A percentile compares a stretch with the other conserved stretches of the same genome.
These are phyloP conservation scores for Brachionus manjavacas DNA, from an alignment of 1,140 invertebrate species.

Conservation along the genomic window DNA sequence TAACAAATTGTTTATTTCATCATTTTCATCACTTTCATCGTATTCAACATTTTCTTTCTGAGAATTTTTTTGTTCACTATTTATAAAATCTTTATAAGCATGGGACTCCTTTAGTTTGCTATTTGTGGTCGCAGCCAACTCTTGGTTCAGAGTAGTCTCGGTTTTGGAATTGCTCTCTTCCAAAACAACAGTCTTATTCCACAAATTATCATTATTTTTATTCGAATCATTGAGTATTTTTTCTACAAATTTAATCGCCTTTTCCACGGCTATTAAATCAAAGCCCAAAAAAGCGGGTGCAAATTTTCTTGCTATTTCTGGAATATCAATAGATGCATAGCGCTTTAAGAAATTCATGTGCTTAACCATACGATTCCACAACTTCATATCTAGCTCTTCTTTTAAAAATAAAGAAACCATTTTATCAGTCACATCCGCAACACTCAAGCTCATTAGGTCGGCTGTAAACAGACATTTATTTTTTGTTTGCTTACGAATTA, in stretches of 20 bases:
- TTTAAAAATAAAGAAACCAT: neutral
- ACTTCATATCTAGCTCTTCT: neutral
- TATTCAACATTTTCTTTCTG: neutral
- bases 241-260: slow-evolving; percentile 20
- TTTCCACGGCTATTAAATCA: neutral
- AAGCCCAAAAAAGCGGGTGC: neutral
- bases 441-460: slow-evolving; percentile 21
- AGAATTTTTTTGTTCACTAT: neutral
- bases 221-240: slow-evolving; percentile 6
- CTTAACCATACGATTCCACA: slow-evolving; percentile 18
- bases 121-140: neutral
- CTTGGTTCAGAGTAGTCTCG: slow-evolving; percentile 17
- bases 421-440: slow-evolving; percentile 14
- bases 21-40: slow-evolving; percentile 21
- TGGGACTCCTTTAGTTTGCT: slow-evolving; percentile 29
- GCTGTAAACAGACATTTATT: slow-evolving; percentile 47
- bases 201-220: neutral
- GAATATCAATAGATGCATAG: neutral
- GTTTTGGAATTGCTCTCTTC: neutral
- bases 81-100: slow-evolving; percentile 34
- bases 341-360: slow-evolving; percentile 7
- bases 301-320: neutral
- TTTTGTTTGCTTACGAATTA: slow-evolving; percentile 46
- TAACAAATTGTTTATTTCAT: slow-evolving; percentile 18
- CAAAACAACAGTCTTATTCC: slow-evolving; percentile 21